Base-by-base conservation (phyloP, 2,113 vertebrate species). In the Budorcas taxicolor region DNA sequence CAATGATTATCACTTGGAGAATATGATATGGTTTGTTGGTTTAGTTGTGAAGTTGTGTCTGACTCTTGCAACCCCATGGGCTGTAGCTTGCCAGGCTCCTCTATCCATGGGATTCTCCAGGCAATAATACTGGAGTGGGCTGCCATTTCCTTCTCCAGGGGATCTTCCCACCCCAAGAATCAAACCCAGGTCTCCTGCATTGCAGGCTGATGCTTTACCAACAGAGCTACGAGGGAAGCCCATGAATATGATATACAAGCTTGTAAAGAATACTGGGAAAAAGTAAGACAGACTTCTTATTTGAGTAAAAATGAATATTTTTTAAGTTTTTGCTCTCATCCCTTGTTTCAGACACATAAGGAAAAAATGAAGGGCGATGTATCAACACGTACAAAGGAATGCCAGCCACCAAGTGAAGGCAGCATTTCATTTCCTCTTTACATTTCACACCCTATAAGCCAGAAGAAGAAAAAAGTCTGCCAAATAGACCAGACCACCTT, bases 361-460 rank as follows among this genome's bases (percentile, higher is more conserved):
- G 87, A 95, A 87, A 85, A 86, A 67, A 31, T 27, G 86, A 95
- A 92, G 50, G 83, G 31, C 7, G 6, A 5, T 62, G 36, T 40
- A 71, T 36, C 47, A 15, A 71, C 47, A 36, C 64, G 36, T 17
- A 1, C 47, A 83, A 86, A 97, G 50, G 84, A 90, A 97, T 52
- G 2, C 10, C 97, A 96, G 25, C 87, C 91, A 76, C 81, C 84
- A 53, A 36, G 23, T 86, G 93, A 85, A 2, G 97, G 50, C 74
- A 76, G 0, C 57, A 50, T 91, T 2, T 78, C 57, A 25, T 76
- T 60, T 86, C 95, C 97, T 47, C 96, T 98, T 6, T 98, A 16
- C 27, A 16, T 98, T 97, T 90, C 87, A 5, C 98, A 99, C 98
- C 99, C 99, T 36, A 99, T 99, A 85, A 98, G 96, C 62, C 99